Percentiles rank a stretch among this genome's conserved stretches.
These are phyloP conservation scores for Streblospio benedicti DNA, from an alignment of 1,140 invertebrate genomes.

Conservation along the genomic window DNA sequence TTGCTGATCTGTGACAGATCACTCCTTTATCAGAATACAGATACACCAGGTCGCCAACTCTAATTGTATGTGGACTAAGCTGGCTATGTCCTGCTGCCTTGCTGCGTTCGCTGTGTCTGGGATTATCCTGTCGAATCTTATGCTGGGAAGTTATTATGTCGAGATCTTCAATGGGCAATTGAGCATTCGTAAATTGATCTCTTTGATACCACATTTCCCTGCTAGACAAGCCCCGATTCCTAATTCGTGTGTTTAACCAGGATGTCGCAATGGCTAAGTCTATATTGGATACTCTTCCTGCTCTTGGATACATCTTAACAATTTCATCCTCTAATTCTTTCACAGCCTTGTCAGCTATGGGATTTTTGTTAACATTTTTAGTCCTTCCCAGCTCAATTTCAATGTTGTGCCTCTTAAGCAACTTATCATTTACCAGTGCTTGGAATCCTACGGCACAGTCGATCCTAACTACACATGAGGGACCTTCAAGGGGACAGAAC, in stretches of 20 bases:
- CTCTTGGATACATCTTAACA: not conserved
- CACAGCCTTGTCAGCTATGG: conserved; percentile 22
- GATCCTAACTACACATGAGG: conserved; percentile 16
- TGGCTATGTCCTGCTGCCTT: conserved; percentile 6
- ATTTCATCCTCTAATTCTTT: not conserved
- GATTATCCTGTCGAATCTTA: not conserved
- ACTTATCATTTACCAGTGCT: conserved; percentile 14
- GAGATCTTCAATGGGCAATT: not conserved
- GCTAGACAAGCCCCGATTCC: not conserved
- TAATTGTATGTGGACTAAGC: too few species aligned
- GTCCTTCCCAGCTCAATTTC: conserved; percentile 17
- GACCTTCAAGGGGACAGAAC: conserved; percentile 15
- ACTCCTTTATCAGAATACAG: not conserved
- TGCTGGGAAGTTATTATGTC: not conserved
- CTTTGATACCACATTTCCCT: not conserved
- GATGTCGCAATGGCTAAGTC: not conserved
- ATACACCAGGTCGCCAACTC: not conserved
- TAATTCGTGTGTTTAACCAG: not conserved
- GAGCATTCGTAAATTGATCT: too few species aligned
- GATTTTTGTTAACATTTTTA: conserved; percentile 22
- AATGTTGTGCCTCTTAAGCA: conserved; percentile 11
- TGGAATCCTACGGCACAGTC: conserved; percentile 21
- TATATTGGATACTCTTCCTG: not conserved
- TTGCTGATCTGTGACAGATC: too few species aligned
- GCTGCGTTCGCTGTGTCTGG: not conserved